These are phyloP conservation scores for Asobara japonica DNA, from an alignment of 1,140 invertebrate genomes.

Conservation along the genomic window DNA sequence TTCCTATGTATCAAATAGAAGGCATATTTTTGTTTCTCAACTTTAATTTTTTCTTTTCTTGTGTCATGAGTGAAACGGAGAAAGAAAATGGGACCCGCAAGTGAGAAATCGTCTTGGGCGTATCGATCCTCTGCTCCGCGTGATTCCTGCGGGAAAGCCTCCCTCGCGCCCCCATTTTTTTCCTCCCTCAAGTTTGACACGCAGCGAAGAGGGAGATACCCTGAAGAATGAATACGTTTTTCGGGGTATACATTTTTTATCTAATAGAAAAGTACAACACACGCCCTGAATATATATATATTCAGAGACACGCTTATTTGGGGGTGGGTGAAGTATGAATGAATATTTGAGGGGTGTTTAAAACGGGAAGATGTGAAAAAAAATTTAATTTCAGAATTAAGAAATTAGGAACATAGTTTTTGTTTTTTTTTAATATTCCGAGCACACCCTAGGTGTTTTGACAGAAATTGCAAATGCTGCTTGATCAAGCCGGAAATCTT, in stretches of 20 bases:
- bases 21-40: too few relatives aligned
- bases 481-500: too few relatives aligned
- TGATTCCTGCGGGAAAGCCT: constrained; percentile 24
- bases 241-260: constrained; percentile 44
- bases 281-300: not conserved
- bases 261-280: constrained; percentile 28
- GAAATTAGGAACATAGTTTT: too few relatives aligned
- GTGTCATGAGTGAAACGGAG: constrained; percentile 6
- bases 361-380: not conserved
- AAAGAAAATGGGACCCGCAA: constrained; percentile 27
- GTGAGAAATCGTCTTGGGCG: constrained; percentile 33
- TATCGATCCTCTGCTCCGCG: constrained; percentile 30
- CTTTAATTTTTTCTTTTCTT: too few relatives aligned
- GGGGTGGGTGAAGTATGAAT: not conserved
- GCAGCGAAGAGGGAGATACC: not conserved
- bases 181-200: constrained; percentile 18
- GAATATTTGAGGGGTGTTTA: constrained; percentile 9
- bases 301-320: not conserved
- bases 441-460: too few relatives aligned
- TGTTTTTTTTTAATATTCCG: too few relatives aligned
- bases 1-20: too few relatives aligned
- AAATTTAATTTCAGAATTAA: too few relatives aligned
- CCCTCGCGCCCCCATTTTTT: constrained; percentile 24
- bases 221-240: constrained; percentile 36
- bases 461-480: too few relatives aligned